Percentiles rank a stretch among this genome's conserved stretches.
These are phyloP conservation scores for Centrocercus urophasianus DNA, from an alignment of 2,113 vertebrate species.

Conservation along the genomic window DNA sequence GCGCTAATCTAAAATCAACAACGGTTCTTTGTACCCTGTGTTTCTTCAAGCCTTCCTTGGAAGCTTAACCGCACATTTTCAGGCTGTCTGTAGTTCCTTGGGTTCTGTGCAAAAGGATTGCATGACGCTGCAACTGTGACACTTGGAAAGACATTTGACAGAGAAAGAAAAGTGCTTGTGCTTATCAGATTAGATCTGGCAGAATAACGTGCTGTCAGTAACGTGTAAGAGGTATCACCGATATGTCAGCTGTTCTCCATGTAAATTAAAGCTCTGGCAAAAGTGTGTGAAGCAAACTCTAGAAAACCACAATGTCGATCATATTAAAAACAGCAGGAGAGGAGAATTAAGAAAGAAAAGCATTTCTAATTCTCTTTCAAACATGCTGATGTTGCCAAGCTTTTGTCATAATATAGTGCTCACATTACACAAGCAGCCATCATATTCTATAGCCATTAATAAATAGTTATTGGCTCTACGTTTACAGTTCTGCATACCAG, in stretches of 20 bases:
- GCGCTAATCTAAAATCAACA: background rate
- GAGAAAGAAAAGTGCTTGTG: background rate
- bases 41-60: slow-evolving; percentile 12
- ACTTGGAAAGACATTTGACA: slow-evolving; percentile 33
- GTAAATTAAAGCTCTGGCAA: slow-evolving; percentile 80
- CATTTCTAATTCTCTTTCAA: slow-evolving; percentile 84
- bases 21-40: background rate
- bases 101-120: slow-evolving; percentile 40
- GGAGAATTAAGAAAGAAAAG: slow-evolving; percentile 84
- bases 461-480: slow-evolving; percentile 76
- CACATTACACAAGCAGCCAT: slow-evolving; percentile 77
- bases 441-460: slow-evolving; percentile 72
- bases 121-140: slow-evolving; percentile 35
- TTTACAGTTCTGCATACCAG: slow-evolving; percentile 67
- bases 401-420: slow-evolving; percentile 81
- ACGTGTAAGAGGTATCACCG: slow-evolving; percentile 41
- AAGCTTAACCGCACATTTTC: slow-evolving; percentile 10
- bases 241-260: slow-evolving; percentile 75
- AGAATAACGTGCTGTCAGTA: slow-evolving; percentile 10
- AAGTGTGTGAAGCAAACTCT: slow-evolving; percentile 74
- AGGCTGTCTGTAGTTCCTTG: background rate
- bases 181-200: slow-evolving; percentile 58
- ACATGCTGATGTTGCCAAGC: slow-evolving; percentile 77
- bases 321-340: slow-evolving; percentile 85
- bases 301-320: slow-evolving; percentile 79